Percentiles rank a stretch among this genome's conserved stretches.
Conservation (phyloP, 2,113 vertebrate species). For the Vireo altiloquus region DNA sequence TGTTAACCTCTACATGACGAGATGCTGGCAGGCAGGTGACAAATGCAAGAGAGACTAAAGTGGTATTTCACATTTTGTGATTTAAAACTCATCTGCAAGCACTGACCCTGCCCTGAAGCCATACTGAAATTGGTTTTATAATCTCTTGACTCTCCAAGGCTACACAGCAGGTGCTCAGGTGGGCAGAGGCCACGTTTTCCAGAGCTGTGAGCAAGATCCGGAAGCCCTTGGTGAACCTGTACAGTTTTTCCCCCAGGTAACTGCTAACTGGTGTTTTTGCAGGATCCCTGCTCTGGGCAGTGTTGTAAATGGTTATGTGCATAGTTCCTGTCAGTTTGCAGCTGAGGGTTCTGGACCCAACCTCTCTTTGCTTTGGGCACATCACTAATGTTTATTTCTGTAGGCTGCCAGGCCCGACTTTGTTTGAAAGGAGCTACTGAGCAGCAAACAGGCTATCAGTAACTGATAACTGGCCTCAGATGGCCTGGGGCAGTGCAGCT, state of each 20-base stretch:
- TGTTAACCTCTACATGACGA: not conserved
- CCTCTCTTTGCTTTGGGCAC: not conserved
- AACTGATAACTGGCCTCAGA: not conserved
- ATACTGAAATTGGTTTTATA: not conserved
- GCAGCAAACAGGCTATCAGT: not conserved
- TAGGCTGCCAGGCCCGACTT: not conserved
- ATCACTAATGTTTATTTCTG: not conserved
- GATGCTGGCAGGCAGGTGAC: not conserved
- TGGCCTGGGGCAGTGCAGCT: not conserved
- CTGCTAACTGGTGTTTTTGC: not conserved
- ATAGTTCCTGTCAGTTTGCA: not conserved
- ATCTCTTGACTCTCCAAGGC: slow-evolving; percentile 52
- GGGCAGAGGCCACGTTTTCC: slow-evolving; percentile 39
- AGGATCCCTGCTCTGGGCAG: not conserved
- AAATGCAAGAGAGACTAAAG: not conserved
- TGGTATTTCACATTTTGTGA: not conserved
- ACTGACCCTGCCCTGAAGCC: not conserved
- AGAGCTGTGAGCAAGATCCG: slow-evolving; percentile 47
- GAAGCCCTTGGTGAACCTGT: slow-evolving; percentile 46
- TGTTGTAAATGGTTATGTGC: not conserved
- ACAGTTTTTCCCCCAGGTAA: slow-evolving; percentile 60
- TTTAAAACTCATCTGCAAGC: not conserved
- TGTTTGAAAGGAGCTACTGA: not conserved
- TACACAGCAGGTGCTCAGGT: slow-evolving; percentile 61
- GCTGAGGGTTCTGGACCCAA: not conserved